phyloP scores from a whole-genome alignment of 2,888 invertebrate genomes.

The Aethes cnicana region DNA sequence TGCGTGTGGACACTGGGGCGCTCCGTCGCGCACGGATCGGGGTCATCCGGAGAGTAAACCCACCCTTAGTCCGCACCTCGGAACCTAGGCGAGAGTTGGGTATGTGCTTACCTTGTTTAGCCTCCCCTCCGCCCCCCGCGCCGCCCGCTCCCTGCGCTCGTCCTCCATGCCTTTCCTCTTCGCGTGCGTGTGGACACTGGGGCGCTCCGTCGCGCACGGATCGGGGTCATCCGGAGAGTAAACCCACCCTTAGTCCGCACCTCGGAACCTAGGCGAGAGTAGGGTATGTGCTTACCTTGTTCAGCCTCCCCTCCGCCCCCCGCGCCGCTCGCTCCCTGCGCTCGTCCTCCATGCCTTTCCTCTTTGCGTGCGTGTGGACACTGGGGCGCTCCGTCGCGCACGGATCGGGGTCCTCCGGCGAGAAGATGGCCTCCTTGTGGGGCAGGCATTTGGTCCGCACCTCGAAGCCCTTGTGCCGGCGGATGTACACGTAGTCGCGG shows the following conservation, averaged over 20 bases:
- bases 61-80: too few relatives aligned
- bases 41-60: too few relatives aligned
- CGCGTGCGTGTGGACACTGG: background rate
- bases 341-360: constrained; percentile 50
- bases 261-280: constrained; percentile 57
- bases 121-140: background rate
- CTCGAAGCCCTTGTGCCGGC: constrained; percentile 81
- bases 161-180: background rate
- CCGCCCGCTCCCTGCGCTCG: background rate
- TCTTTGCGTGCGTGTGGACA: constrained; percentile 63
- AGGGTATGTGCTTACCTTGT: constrained; percentile 26
- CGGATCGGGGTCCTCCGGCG: constrained; percentile 7
- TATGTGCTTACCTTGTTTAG: background rate
- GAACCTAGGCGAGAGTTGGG: too few relatives aligned
- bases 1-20: background rate
- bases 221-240: constrained; percentile 32
- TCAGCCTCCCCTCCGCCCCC: constrained; percentile 32
- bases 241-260: constrained; percentile 34
- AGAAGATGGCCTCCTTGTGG: constrained; percentile 40
- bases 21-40: too few relatives aligned
- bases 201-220: constrained; percentile 11
- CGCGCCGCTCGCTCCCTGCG: constrained; percentile 17
- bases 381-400: constrained; percentile 36
- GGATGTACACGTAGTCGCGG: constrained; percentile 92
- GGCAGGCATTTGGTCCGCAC: constrained; percentile 31